Base-by-base conservation (phyloP, 2,113 vertebrate genomes). In the Chinchilla lanigera region DNA sequence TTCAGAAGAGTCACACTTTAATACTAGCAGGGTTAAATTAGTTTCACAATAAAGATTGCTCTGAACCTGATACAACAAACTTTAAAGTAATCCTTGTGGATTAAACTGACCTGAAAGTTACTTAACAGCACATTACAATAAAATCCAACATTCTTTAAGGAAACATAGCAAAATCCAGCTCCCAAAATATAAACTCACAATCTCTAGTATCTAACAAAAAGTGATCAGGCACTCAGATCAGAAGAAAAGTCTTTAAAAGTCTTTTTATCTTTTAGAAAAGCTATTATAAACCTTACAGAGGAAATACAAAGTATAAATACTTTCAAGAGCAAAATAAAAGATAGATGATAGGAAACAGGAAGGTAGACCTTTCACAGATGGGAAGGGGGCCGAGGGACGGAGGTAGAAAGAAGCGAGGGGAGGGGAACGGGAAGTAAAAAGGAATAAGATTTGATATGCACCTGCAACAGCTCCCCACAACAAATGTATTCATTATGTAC, bases 81-180 rank as follows among this genome's bases (percentile, higher is more conserved):
- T 63, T 93, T 60, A 94, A 86, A 78, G 44, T 20, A 73, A 65
- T 33, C 52, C 7, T 52, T 86, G 61, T 73, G 35, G 24, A 47
- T 91, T 38, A 88, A 50, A 88, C 4, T 20, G 7, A 93, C 67
- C 19, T 61, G 3, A 6, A 89, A 86, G 63, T 71, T 90, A 94
- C 16, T 35, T 69, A 81, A 86, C 28, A 54, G 14, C 1, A 88
- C 7, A 19, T 56, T 13, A 92, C 78, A 63, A 92, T 4, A 77
- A 92, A 96, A 63, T 11, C 10, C 58, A 86, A 41, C 28, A 93
- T 30, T 95, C 19, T 93, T 65, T 38, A 86, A 81, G 8, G 44
- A 24, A 89, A 54, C 41, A 89, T 16, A 90, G 60, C 22, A 92
- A 95, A 95, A 73, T 22, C n/a, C 50, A 89, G n/a, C 33, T 28